Base-by-base conservation (phyloP, 2,888 invertebrate genomes). In the Hypolimnas misippus region DNA sequence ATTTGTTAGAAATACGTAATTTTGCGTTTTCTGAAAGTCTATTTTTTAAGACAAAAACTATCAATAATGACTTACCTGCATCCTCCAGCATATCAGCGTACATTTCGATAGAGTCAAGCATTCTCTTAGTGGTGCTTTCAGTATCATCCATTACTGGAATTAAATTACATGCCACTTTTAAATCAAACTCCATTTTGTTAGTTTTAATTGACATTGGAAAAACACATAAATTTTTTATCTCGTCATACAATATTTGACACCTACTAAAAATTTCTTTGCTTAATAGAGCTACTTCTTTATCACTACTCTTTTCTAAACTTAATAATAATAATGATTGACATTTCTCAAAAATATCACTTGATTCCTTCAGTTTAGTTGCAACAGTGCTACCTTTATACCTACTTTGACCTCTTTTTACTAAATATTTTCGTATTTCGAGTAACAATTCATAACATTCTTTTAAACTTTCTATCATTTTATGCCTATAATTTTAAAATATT, bases 201-300 rank as follows among this genome's bases (percentile, higher is more conserved):
- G n/a, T n/a, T n/a, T n/a, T n/a, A n/a, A n/a, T n/a, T n/a, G n/a
- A n/a, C n/a, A n/a, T n/a, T 35, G 35, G 35, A 35, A 35, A 35
- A 35, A 35, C 35, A 40, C 40, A 40, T 7, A 40, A 40, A 3
- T 40, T 40, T 40, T 40, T 40, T 40, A 40, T 40, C 40, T 40
- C 40, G 40, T 40, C 40, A 16, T 40, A 40, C 40, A 40, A 40
- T 40, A 40, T 0, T 40, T 40, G 40, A 40, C 40, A 40, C 40
- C 16, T 40, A 1, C 14, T 40, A 40, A 40, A 40, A 40, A 40
- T 40, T 40, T 40, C 14, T 40, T 40, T 40, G 40, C 40, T 40
- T 40, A 40, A 40, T 40, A 40, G 40, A 40, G 40, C 40, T 40
- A 40, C 40, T 40, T 40, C 40, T 40, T 3, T 40, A 40, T 40